Evolutionary conservation across 2,888 invertebrate species (phyloP).

Genomic region (Philonicus albiceps): DNA sequence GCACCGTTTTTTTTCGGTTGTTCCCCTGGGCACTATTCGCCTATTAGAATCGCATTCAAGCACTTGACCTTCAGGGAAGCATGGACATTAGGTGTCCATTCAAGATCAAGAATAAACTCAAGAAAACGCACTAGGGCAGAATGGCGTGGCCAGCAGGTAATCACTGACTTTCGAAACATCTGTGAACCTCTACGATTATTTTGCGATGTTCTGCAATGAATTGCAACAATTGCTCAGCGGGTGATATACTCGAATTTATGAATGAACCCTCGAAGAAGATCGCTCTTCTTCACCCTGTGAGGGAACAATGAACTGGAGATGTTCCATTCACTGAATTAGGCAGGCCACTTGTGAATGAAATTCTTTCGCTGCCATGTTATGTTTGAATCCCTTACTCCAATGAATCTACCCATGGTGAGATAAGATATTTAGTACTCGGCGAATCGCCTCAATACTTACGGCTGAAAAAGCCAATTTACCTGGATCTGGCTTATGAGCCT

Average conservation of each 20-base stretch:
- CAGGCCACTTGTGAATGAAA: neutral
- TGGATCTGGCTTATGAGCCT: too few species aligned
- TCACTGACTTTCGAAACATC: conserved; percentile 16
- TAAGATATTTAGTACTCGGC: too few species aligned
- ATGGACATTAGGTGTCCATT: neutral
- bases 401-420: too few species aligned
- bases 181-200: neutral
- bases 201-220: neutral
- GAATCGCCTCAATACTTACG: too few species aligned
- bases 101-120: neutral
- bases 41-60: conserved; percentile 50
- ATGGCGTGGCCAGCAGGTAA: conserved; percentile 33
- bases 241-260: conserved; percentile 43
- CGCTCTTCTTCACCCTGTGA: neutral
- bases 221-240: conserved; percentile 41
- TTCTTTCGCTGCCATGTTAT: neutral
- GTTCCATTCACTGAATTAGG: neutral
- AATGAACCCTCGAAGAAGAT: conserved; percentile 27
- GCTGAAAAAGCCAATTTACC: too few species aligned
- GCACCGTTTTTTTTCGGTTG: neutral
- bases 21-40: neutral
- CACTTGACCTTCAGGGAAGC: conserved; percentile 50
- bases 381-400: too few species aligned
- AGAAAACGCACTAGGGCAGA: neutral
- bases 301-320: neutral